Percentiles rank a stretch among this genome's conserved stretches.
These are phyloP conservation scores for Ophonus ardosiacus DNA, from an alignment of 2,888 invertebrate species.

Conservation along the genomic window DNA sequence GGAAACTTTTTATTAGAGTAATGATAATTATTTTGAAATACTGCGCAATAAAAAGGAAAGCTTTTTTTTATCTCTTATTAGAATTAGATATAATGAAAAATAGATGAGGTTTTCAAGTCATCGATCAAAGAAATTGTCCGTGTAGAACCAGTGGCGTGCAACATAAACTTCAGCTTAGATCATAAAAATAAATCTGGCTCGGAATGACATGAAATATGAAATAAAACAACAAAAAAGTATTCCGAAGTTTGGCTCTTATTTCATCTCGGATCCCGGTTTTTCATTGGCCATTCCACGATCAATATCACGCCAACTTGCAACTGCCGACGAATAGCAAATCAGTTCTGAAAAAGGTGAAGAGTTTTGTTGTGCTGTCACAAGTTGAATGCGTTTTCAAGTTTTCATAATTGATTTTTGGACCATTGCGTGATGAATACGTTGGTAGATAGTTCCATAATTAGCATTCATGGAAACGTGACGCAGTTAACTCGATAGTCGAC, in stretches of 20 bases:
- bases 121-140: conserved; percentile 23
- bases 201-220: not conserved
- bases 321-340: conserved; percentile 21
- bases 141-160: conserved; percentile 27
- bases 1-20: not conserved
- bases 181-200: conserved; percentile 32
- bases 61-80: not conserved
- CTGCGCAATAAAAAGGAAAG: not conserved
- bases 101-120: not conserved
- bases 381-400: conserved; percentile 35
- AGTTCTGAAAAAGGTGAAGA: conserved; percentile 27
- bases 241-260: not conserved
- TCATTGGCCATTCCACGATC: conserved; percentile 55
- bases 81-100: not conserved
- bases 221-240: conserved; percentile 27
- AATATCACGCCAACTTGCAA: conserved; percentile 33
- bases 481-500: conserved; percentile 1
- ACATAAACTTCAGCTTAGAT: conserved; percentile 3
- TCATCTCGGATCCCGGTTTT: conserved; percentile 24
- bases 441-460: conserved; percentile 56
- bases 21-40: not conserved
- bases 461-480: conserved; percentile 56
- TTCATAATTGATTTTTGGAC: conserved; percentile 62
- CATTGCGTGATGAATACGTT: conserved; percentile 30
- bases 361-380: conserved; percentile 42